Evolutionary conservation across 2,888 invertebrate species (phyloP).

Genomic region (Xanthorhoe spadicearia): DNA sequence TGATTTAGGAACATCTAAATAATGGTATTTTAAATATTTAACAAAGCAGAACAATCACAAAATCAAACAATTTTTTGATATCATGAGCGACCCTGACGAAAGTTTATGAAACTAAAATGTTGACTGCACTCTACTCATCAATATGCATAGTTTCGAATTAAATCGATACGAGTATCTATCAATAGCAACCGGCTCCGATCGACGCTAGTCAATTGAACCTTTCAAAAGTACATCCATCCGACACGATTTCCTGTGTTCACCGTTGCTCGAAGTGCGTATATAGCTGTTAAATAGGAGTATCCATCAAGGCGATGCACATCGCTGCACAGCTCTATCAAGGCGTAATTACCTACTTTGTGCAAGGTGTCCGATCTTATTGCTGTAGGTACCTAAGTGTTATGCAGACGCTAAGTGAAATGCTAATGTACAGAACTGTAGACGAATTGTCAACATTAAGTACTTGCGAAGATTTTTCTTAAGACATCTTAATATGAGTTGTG

Average conservation of each 20-base stretch:
- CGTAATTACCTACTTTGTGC: constrained; percentile 27
- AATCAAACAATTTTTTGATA: neutral
- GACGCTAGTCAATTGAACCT: constrained; percentile 30
- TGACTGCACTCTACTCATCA: constrained; percentile 20
- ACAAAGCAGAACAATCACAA: neutral
- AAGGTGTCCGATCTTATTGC: constrained; percentile 19
- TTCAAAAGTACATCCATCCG: constrained; percentile 36
- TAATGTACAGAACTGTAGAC: too few relatives aligned
- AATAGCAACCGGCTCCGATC: constrained; percentile 14
- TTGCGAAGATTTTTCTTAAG: neutral
- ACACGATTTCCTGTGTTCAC: constrained; percentile 41
- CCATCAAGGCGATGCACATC: constrained; percentile 39
- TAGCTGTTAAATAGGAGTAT: constrained; percentile 25
- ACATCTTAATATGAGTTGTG: neutral
- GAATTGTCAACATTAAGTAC: neutral
- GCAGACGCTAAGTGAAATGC: neutral
- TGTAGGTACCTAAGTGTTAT: neutral
- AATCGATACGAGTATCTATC: constrained; percentile 24
- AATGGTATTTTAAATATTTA: neutral
- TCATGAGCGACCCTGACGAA: neutral
- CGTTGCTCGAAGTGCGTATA: constrained; percentile 34
- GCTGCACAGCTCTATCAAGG: constrained; percentile 33
- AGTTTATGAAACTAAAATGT: constrained; percentile 11
- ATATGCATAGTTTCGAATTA: constrained; percentile 24
- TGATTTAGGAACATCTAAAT: neutral